These are phyloP conservation scores for Furnarius figulus DNA, from an alignment of 2,113 vertebrate genomes.

Conservation along the genomic window DNA sequence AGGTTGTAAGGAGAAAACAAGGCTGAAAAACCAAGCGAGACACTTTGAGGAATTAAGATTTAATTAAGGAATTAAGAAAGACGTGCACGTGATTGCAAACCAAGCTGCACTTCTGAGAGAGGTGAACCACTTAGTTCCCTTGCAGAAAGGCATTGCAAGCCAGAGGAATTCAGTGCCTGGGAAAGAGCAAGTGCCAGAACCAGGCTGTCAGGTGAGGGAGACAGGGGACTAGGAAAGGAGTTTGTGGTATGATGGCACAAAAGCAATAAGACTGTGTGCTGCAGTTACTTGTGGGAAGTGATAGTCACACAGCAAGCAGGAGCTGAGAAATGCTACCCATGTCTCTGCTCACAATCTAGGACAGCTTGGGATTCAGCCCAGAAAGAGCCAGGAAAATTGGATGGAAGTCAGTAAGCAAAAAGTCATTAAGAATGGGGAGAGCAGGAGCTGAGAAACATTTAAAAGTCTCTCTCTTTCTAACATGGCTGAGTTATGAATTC, in stretches of 20 bases:
- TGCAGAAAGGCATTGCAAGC: not conserved
- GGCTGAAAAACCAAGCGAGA: not conserved
- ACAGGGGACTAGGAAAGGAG: not conserved
- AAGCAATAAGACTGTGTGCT: not conserved
- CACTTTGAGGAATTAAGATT: not conserved
- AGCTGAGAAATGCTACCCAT: not conserved
- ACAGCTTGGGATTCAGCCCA: conserved; percentile 19
- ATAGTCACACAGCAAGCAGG: not conserved
- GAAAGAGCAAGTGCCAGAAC: not conserved
- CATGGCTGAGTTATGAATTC: not conserved
- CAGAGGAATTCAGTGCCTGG: not conserved
- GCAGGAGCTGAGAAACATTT: not conserved
- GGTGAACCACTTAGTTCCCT: not conserved
- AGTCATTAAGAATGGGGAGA: not conserved
- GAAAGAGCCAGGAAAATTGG: conserved; percentile 13
- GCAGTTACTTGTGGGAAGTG: not conserved
- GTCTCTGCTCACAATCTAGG: not conserved
- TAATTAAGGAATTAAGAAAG: not conserved
- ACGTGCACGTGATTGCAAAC: not conserved
- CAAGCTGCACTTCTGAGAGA: not conserved
- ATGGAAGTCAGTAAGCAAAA: conserved; percentile 10
- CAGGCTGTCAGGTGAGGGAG: conserved; percentile 39
- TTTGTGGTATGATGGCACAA: not conserved
- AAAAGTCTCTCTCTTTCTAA: not conserved
- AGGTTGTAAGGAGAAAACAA: not conserved